phyloP scores from a whole-genome alignment of 2,797 vertebrate genomes.

The Dicrostonyx torquatus region DNA sequence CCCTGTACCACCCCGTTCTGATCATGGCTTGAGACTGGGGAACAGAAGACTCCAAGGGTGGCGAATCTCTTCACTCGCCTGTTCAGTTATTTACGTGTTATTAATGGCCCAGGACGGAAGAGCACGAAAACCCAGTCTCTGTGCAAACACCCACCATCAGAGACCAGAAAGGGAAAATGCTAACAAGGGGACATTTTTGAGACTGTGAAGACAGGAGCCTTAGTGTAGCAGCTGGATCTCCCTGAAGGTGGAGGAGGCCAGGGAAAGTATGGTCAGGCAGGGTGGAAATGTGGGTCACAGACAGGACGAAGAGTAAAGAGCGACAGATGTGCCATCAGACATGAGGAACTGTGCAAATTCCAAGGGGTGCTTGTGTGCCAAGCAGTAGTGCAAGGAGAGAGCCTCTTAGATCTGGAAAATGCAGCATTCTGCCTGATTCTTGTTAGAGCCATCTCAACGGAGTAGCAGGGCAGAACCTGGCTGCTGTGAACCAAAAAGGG shows the following conservation, averaged over 20 bases:
- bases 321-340: background rate
- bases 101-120: background rate
- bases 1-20: background rate
- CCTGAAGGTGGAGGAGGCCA: background rate
- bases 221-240: background rate
- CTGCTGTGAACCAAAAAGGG: conserved; percentile 15
- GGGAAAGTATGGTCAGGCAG: background rate
- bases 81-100: conserved; percentile 9
- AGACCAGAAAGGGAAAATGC: background rate
- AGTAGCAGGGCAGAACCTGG: background rate
- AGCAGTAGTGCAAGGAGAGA: background rate
- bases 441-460: background rate
- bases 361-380: background rate
- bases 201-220: background rate
- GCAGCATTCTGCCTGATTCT: background rate
- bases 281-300: background rate
- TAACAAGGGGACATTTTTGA: background rate
- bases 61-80: conserved; percentile 18
- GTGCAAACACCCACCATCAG: background rate
- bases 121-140: background rate
- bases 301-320: background rate
- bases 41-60: background rate
- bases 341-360: background rate
- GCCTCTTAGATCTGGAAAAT: background rate
- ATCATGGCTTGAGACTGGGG: background rate